A percentile compares a stretch with the other conserved stretches of the same genome.
phyloP scores from a whole-genome alignment of 2,888 invertebrate genomes.

The Griposia aprilina region DNA sequence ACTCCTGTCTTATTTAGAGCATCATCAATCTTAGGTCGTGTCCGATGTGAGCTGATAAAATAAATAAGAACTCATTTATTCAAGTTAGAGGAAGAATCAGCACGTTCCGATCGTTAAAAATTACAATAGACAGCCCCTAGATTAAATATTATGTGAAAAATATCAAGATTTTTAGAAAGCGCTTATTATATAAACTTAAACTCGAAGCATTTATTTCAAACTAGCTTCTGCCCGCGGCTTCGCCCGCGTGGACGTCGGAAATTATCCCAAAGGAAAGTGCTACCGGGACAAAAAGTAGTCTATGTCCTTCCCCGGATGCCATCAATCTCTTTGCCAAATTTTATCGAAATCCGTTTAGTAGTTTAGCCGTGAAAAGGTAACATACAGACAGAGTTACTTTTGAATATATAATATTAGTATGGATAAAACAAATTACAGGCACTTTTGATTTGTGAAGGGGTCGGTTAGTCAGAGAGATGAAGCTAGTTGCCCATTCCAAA shows the following conservation, averaged over 20 bases:
- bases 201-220: not conserved
- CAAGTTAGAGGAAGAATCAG: not conserved
- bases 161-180: not conserved
- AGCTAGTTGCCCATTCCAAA: not conserved
- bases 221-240: too few species aligned
- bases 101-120: slow-evolving; percentile 34
- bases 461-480: not conserved
- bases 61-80: slow-evolving; percentile 39
- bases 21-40: slow-evolving; percentile 6
- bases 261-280: too few species aligned
- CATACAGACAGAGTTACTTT: too few species aligned
- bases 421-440: not conserved
- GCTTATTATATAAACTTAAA: not conserved
- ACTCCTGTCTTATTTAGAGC: not conserved
- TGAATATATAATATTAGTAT: too few species aligned
- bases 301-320: too few species aligned
- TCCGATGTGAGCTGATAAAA: slow-evolving; percentile 22
- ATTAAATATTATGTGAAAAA: slow-evolving; percentile 1
- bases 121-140: not conserved
- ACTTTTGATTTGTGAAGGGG: not conserved
- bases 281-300: too few species aligned
- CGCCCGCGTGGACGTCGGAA: too few species aligned
- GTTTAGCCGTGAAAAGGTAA: too few species aligned
- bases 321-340: too few species aligned
- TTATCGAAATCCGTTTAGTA: too few species aligned